phyloP scores from a whole-genome alignment of 2,113 vertebrate genomes.

The Hydrochoerus hydrochaeris region DNA sequence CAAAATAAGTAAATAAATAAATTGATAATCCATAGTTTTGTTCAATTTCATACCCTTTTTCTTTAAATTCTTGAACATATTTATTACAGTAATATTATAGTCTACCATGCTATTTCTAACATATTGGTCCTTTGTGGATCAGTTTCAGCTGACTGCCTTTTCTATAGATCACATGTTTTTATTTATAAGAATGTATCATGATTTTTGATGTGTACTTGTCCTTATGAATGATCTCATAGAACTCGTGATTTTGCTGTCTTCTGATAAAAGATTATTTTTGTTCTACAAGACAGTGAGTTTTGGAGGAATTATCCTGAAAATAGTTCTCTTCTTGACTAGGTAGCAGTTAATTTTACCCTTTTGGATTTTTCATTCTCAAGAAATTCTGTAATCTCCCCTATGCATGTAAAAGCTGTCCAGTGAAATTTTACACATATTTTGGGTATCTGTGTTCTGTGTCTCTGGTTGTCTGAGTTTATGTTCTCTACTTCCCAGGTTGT shows the following conservation, averaged over 20 bases:
- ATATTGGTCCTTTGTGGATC: neutral
- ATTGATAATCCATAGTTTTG: neutral
- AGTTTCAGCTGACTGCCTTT: neutral
- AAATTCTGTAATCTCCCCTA: neutral
- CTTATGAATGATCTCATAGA: neutral
- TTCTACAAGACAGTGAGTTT: neutral
- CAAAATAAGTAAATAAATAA: neutral
- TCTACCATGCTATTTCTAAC: neutral
- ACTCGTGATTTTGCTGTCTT: neutral
- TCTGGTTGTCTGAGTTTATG: neutral
- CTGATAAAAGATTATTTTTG: neutral
- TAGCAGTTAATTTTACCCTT: neutral
- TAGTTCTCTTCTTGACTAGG: neutral
- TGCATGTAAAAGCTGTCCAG: neutral
- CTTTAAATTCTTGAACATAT: neutral
- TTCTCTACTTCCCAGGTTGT: neutral
- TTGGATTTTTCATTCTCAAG: neutral
- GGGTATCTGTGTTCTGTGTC: neutral
- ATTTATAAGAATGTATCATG: neutral
- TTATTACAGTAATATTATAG: neutral
- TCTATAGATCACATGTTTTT: neutral
- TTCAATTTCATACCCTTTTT: neutral
- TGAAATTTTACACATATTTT: neutral
- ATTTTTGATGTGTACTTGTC: neutral
- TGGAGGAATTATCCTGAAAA: neutral